Conservation (phyloP, 2,888 invertebrate genomes). For the Palloptera scutellata region DNA sequence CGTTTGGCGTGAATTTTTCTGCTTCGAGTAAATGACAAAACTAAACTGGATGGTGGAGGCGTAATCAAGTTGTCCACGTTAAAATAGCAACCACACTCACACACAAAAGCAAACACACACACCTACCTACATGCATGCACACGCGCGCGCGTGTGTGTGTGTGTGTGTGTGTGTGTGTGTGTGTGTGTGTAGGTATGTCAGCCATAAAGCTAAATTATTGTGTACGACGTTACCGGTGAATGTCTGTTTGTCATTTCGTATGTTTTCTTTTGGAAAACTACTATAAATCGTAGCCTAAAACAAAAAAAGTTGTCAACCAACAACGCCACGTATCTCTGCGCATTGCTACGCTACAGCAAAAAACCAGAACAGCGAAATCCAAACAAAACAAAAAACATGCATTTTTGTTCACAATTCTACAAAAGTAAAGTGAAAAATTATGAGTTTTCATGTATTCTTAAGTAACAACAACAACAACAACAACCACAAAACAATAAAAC, state of each 20-base stretch:
- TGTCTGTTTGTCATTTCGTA: conserved; percentile 19
- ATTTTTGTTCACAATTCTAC: too few species aligned
- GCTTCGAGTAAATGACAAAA: conserved; percentile 56
- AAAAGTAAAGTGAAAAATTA: conserved; percentile 2
- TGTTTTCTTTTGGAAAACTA: conserved; percentile 52
- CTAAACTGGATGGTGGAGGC: conserved; percentile 55
- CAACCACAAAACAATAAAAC: conserved; percentile 8
- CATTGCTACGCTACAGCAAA: too few species aligned
- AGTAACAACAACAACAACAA: conserved; percentile 11
- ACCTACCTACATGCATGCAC: conserved; percentile 15
- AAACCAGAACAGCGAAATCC: not conserved
- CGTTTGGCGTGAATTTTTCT: conserved; percentile 43
- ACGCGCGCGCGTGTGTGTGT: conserved; percentile 11
- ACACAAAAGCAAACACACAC: conserved; percentile 30
- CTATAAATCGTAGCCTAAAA: conserved; percentile 48
- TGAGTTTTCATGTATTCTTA: conserved; percentile 12
- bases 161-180: too few species aligned
- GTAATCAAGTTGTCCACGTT: conserved; percentile 39
- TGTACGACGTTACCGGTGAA: conserved; percentile 4
- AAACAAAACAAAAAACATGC: not conserved
- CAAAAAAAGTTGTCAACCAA: conserved; percentile 12
- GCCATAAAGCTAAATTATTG: not conserved
- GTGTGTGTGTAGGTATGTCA: conserved; percentile 11
- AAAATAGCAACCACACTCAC: conserved; percentile 34
- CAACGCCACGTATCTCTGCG: not conserved